Evolutionary conservation across 2,113 vertebrate species (phyloP).

Genomic region (Haliaeetus leucogaster): DNA sequence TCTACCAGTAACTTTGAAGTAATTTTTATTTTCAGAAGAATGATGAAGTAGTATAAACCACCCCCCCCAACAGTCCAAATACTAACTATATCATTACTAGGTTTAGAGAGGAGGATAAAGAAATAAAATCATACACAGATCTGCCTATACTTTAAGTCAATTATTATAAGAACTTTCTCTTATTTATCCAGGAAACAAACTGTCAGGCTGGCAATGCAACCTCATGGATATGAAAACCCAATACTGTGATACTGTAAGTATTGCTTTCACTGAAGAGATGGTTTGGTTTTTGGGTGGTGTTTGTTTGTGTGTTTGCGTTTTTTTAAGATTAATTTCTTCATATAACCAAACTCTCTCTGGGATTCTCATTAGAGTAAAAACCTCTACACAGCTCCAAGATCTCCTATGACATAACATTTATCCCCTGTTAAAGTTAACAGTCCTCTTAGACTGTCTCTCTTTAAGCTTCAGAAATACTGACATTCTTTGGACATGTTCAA

Average conservation of each 20-base stretch:
- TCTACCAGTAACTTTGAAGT: not conserved
- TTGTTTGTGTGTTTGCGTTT: not conserved
- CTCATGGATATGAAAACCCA: not conserved
- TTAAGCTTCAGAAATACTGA: not conserved
- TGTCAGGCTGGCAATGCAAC: not conserved
- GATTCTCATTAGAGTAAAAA: not conserved
- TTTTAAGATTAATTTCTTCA: not conserved
- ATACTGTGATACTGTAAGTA: not conserved
- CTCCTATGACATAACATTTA: not conserved
- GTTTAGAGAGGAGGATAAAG: not conserved
- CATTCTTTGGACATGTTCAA: not conserved
- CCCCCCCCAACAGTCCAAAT: not conserved
- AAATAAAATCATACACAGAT: not conserved
- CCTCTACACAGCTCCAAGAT: not conserved
- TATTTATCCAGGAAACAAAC: not conserved
- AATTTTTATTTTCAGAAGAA: not conserved
- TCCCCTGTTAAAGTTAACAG: too few species aligned
- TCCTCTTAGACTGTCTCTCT: not conserved
- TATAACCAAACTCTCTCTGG: not conserved
- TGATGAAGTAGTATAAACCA: not conserved
- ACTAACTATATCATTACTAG: not conserved
- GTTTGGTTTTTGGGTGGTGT: not conserved
- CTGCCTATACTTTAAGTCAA: not conserved
- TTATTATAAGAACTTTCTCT: not conserved
- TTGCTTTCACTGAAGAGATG: not conserved